Conservation (phyloP, 2,888 invertebrate species). For the Cryptus armator region DNA sequence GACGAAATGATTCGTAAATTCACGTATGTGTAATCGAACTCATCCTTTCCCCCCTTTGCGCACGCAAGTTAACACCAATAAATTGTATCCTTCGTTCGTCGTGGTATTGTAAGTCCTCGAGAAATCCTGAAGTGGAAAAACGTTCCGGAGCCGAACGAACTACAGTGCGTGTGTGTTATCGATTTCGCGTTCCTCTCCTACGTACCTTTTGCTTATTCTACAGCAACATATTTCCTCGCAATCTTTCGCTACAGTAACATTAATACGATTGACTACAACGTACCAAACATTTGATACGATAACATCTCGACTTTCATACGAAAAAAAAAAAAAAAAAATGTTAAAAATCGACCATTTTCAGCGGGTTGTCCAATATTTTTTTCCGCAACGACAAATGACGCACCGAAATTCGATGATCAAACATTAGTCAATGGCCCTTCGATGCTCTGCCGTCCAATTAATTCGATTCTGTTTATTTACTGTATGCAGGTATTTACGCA, state of each 20-base stretch:
- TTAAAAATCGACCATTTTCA: too few relatives aligned
- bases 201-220: not conserved
- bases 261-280: not conserved
- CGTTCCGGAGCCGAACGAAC: not conserved
- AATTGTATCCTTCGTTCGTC: slow-evolving; percentile 27
- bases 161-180: slow-evolving; percentile 20
- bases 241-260: not conserved
- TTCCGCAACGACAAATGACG: not conserved
- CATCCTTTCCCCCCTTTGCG: not conserved
- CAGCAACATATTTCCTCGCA: not conserved
- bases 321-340: too few relatives aligned
- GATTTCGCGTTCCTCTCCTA: not conserved
- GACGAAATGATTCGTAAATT: slow-evolving; percentile 14
- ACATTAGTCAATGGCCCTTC: slow-evolving; percentile 2
- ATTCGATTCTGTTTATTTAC: not conserved
- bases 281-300: not conserved
- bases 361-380: not conserved
- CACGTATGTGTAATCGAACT: slow-evolving; percentile 6
- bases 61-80: slow-evolving; percentile 11
- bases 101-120: not conserved
- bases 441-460: not conserved
- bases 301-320: not conserved
- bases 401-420: not conserved
- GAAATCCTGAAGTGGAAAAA: slow-evolving; percentile 5
- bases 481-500: not conserved